Evolutionary conservation across 2,888 invertebrate genomes (phyloP), one percentile per base, ranked within the genome.

Genomic region (Aphidius colemani): DNA sequence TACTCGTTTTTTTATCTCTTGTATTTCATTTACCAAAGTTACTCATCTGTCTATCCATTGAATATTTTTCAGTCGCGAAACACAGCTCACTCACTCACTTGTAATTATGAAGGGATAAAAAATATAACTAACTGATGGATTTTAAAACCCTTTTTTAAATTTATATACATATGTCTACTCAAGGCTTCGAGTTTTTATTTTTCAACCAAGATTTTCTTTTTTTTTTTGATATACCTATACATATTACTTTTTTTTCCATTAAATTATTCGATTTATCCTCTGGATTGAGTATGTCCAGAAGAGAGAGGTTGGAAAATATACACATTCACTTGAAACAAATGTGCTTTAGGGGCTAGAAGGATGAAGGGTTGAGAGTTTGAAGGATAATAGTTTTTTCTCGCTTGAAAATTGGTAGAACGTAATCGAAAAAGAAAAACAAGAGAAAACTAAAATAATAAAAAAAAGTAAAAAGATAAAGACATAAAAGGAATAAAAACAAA

Each of bases 1-100:
- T 61, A 68, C 57, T 62, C 69, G n/a, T 53, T 30, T 40, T 53
- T 51, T 45, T 53, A 55, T 53, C 49, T 39, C 18, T 11, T n/a
- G 18, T 45, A 46, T 46, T 57, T 40, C 39, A 40, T 18, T 45
- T 49, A 44, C 18, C 58, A 48, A 58, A 2, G 30, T 30, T 30
- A 30, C 30, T 30, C 30, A 30, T 5, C 30, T 30, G 30, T 44
- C 53, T 46, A 45, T 43, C 49, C 50, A 44, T 53, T 56, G 63
- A 59, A 63, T 65, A 30, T 30, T 30, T 67, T 65, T 48, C 61
- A 59, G 63, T 61, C 63, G 55, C 57, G 57, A 59, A 56, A 63
- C 63, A 63, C 61, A 60, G 61, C 53, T 39, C 39, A 53, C 48
- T 61, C 61, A 53, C 61, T 61, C 61, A 53, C 53, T 53, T 53